Evolutionary conservation across 2,888 invertebrate genomes (phyloP).

Genomic region (Apomyelois bistriatella): DNA sequence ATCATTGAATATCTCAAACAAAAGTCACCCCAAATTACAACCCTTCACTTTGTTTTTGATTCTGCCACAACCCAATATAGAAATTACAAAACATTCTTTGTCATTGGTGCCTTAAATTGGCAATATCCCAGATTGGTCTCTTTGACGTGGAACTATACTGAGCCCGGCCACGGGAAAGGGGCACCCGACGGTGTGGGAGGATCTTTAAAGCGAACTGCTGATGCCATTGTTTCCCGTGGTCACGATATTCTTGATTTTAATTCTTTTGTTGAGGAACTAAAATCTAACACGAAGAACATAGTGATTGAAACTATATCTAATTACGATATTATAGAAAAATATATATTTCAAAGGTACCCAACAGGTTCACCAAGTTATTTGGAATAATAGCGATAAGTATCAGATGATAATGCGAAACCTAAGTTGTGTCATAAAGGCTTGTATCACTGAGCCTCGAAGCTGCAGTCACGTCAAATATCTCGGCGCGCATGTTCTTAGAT

Average conservation of each 20-base stretch:
- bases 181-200: conserved; percentile 12
- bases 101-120: neutral
- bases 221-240: conserved; percentile 6
- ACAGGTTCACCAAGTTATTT: too few species aligned
- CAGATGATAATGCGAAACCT: too few species aligned
- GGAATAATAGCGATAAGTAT: too few species aligned
- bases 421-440: too few species aligned
- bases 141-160: conserved; percentile 6
- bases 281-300: neutral
- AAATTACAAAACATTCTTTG: conserved; percentile 2
- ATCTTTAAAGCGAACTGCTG: conserved; percentile 9
- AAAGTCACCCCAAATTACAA: conserved; percentile 3
- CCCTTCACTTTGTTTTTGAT: conserved; percentile 6
- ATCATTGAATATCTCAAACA: neutral
- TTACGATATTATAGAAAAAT: neutral
- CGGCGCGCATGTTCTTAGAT: too few species aligned
- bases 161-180: conserved; percentile 8
- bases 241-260: neutral
- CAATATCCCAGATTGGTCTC: conserved; percentile 1
- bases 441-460: too few species aligned
- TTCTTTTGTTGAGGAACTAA: neutral
- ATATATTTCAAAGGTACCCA: neutral
- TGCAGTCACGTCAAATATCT: too few species aligned
- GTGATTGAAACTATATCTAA: neutral
- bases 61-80: neutral